phyloP scores from a whole-genome alignment of 2,888 invertebrate species.

The Nasonovia ribisnigri region DNA sequence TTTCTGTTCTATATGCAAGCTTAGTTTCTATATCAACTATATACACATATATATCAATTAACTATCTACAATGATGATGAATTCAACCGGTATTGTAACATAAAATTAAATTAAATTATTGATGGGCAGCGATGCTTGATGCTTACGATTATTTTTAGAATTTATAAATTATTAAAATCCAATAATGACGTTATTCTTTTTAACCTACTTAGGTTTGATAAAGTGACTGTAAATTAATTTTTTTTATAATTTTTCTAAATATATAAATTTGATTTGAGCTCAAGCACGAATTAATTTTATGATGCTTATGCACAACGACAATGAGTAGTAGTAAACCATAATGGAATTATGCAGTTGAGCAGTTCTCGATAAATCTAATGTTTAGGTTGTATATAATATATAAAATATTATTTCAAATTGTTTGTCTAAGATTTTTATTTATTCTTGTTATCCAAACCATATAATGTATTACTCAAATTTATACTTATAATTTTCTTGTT shows the following conservation, averaged over 20 bases:
- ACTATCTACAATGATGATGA: no score
- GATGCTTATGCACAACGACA: no score
- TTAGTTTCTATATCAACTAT: neutral
- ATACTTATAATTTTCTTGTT: neutral
- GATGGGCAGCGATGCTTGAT: no score
- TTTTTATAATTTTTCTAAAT: neutral
- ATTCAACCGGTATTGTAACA: neutral
- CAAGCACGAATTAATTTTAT: no score
- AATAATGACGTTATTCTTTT: neutral
- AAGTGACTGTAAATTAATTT: neutral
- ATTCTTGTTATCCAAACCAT: neutral
- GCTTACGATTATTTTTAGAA: no score
- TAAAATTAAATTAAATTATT: neutral
- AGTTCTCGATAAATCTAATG: no score
- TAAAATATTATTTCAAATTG: neutral
- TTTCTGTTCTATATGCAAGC: neutral
- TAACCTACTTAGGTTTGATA: neutral
- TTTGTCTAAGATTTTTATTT: neutral
- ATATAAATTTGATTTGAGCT: neutral
- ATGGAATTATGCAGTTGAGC: no score
- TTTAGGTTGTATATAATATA: no score
- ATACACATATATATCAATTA: no score
- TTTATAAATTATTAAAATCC: neutral
- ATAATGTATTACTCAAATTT: neutral
- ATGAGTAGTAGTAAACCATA: no score